Conservation (phyloP, 1,140 invertebrate genomes). For the Euwallacea similis region DNA sequence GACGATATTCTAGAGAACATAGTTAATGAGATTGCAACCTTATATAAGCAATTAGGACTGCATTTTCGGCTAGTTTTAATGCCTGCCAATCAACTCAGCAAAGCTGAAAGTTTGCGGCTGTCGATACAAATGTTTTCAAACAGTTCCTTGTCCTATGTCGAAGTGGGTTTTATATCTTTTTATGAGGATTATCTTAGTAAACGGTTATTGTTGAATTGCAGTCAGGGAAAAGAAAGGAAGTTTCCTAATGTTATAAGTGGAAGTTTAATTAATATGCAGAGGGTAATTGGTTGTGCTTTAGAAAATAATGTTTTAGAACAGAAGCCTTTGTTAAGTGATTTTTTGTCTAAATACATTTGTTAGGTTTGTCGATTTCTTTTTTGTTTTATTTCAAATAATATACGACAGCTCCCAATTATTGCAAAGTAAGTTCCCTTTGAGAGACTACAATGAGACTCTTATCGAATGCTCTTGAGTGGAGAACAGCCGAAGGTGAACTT, state of each 20-base stretch:
- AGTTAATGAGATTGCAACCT: constrained; percentile 53
- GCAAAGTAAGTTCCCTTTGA: too few relatives aligned
- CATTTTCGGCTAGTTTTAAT: constrained; percentile 63
- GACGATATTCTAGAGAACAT: constrained; percentile 53
- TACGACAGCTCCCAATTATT: too few relatives aligned
- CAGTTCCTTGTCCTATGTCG: constrained; percentile 60
- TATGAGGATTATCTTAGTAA: constrained; percentile 69
- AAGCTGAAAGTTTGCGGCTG: constrained; percentile 63
- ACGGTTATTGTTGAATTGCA: constrained; percentile 64
- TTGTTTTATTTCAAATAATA: too few relatives aligned
- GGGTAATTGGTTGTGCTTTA: constrained; percentile 64
- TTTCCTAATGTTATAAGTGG: constrained; percentile 66
- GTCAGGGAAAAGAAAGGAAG: constrained; percentile 55
- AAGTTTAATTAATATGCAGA: constrained; percentile 65
- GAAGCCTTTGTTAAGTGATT: constrained; percentile 39
- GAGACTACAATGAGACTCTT: too few relatives aligned
- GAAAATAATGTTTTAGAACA: constrained; percentile 58
- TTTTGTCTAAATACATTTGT: constrained; percentile 25
- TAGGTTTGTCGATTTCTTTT: neutral
- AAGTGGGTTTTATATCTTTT: constrained; percentile 66
- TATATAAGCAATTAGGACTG: constrained; percentile 63
- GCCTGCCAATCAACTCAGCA: constrained; percentile 59
- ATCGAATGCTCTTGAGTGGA: too few relatives aligned
- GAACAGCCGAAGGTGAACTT: too few relatives aligned
- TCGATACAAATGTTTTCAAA: constrained; percentile 69